Percentiles rank a stretch among this genome's conserved stretches.
Conservation (phyloP, 2,888 invertebrate species). For the Eupithecia dodoneata region DNA sequence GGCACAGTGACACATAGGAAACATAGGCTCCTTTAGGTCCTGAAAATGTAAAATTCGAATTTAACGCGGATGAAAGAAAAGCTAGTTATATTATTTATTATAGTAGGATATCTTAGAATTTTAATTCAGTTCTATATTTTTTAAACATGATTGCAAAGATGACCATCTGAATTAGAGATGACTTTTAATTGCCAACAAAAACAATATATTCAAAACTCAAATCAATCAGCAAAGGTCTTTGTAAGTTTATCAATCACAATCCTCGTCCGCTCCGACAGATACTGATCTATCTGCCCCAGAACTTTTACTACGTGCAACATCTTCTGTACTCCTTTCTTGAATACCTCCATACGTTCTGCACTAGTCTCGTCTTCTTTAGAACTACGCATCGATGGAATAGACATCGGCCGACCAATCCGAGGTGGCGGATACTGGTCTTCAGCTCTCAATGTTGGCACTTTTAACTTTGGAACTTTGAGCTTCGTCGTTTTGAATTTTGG, state of each 20-base stretch:
- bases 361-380: constrained; percentile 64
- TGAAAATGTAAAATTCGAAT: no score
- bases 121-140: neutral
- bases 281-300: constrained; percentile 73
- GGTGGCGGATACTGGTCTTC: constrained; percentile 54
- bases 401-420: constrained; percentile 60
- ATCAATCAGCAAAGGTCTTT: constrained; percentile 68
- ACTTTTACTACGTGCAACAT: constrained; percentile 76
- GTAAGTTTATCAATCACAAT: constrained; percentile 74
- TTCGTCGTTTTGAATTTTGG: constrained; percentile 58
- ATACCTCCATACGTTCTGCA: constrained; percentile 72
- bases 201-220: constrained; percentile 7
- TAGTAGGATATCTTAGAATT: neutral
- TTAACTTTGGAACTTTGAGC: constrained; percentile 59
- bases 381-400: constrained; percentile 53
- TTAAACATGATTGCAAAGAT: neutral
- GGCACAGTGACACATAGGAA: no score
- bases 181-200: neutral
- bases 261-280: constrained; percentile 72
- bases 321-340: constrained; percentile 76
- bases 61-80: no score
- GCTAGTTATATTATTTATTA: no score
- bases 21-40: no score
- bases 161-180: neutral
- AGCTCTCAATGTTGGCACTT: constrained; percentile 61